Base-by-base conservation (phyloP, 2,888 invertebrate genomes). In the Lochmaea crataegi region DNA sequence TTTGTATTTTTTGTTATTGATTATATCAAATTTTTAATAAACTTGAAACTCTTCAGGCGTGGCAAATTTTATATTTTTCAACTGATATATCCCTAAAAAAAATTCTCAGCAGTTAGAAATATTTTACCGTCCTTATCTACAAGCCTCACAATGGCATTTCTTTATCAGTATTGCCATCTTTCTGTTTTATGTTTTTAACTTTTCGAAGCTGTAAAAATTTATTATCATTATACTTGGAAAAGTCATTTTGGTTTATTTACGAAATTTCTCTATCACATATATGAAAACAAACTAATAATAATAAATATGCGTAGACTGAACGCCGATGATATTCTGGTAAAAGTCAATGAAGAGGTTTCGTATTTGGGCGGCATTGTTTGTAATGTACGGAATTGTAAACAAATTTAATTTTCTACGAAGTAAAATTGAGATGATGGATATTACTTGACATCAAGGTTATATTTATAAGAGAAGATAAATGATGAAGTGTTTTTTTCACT, bases 251-350 rank as follows among this genome's bases (percentile, higher is more conserved):
- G 48, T 48, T 48, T 48, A 48, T 48, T n/a, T 48, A 48, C n/a
- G 3, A 48, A 48, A 12, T 48, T n/a, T 48, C 12, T n/a, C 1
- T 48, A 48, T 48, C 14, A 48, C n/a, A 11, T 48, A 11, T 48
- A n/a, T 14, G 48, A 48, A 48, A 48, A 48, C 48, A 48, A 48
- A 48, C 48, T 48, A 48, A 48, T 48, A 48, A 48, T 48, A 48
- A 48, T 48, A 48, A 48, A 48, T 48, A 45, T 4, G 14, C 12
- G 45, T 45, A 45, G 45, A 41, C 41, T 41, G 10, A 48, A n/a
- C n/a, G 1, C n/a, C 48, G 32, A 48, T 45, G 4, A 45, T 45
- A 45, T 12, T 12, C 42, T 42, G 42, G 42, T 12, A 42, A 45
- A 12, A 45, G 45, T 45, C 45, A 45, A 2, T 48, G 14, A 14